These are phyloP conservation scores for Anabacerthia variegaticeps DNA, from an alignment of 2,797 vertebrate species.

Conservation along the genomic window DNA sequence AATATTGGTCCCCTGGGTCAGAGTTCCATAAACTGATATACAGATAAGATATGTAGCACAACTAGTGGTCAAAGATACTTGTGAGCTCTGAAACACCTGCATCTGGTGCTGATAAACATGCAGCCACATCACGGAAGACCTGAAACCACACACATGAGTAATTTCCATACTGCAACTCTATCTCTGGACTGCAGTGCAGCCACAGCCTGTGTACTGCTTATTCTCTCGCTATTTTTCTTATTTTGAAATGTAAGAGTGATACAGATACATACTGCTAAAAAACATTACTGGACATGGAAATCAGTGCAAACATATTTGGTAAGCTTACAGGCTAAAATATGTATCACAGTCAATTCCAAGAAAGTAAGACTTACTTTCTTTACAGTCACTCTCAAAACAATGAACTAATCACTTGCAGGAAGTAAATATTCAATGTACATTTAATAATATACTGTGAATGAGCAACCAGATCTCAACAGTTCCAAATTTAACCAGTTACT, in stretches of 20 bases:
- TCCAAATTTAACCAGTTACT: not conserved
- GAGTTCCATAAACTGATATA: not conserved
- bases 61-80: not conserved
- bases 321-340: not conserved
- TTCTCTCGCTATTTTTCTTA: not conserved
- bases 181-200: not conserved
- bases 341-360: not conserved
- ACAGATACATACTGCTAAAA: not conserved
- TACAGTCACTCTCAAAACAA: not conserved
- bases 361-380: not conserved
- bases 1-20: accelerated
- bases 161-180: not conserved
- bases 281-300: not conserved
- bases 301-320: not conserved
- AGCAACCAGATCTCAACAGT: not conserved
- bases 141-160: not conserved
- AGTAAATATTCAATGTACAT: not conserved
- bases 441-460: not conserved
- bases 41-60: not conserved
- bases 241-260: not conserved
- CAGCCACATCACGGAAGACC: not conserved
- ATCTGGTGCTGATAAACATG: not conserved
- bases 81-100: not conserved
- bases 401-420: not conserved
- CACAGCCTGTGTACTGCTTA: not conserved